Base-by-base conservation (phyloP, 2,888 invertebrate species). In the Branchipolynoe longqiensis region DNA sequence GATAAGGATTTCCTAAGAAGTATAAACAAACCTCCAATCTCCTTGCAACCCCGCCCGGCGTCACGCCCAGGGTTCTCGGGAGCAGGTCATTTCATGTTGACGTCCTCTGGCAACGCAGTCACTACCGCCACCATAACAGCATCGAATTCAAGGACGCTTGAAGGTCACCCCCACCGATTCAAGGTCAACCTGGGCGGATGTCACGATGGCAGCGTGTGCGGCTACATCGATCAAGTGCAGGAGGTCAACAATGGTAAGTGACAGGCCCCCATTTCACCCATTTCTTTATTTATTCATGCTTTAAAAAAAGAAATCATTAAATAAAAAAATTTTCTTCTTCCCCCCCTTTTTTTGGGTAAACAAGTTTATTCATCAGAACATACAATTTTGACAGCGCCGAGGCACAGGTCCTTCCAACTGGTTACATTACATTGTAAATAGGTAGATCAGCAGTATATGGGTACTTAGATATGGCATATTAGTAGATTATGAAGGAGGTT, bases 91-190 rank as follows among this genome's bases (percentile, higher is more conserved):
- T 33, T 38, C 3, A 33, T 33, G 12, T 69, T 38, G 6, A 33
- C 69, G 69, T 69, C 69, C 12, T 69, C 69, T 12, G 69, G 33
- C 4, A 69, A 69, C 69, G 69, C 69, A 22, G 69, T n/a, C 4
- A 38, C 36, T 3, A 69, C 69, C 48, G 18, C 8, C 69, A 69
- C 22, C 38, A 38, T 69, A 33, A 62, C 62, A n/a, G 69, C 69
- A 14, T 69, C 69, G 18, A 69, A 38, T 69, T 69, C 69, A 69
- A 69, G 69, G 69, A 69, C 69, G n/a, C n/a, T 38, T 36, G 69
- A 69, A 69, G 69, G 69, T 69, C 69, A 69, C 38, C n/a, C n/a
- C n/a, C n/a, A n/a, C n/a, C n/a, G n/a, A n/a, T n/a, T n/a, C n/a
- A n/a, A n/a, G n/a, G n/a, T n/a, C n/a, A n/a, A n/a, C n/a, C n/a